Percentiles rank a stretch among this genome's conserved stretches.
Conservation (phyloP, 2,888 invertebrate genomes). For the Chymomyza caudatula region DNA sequence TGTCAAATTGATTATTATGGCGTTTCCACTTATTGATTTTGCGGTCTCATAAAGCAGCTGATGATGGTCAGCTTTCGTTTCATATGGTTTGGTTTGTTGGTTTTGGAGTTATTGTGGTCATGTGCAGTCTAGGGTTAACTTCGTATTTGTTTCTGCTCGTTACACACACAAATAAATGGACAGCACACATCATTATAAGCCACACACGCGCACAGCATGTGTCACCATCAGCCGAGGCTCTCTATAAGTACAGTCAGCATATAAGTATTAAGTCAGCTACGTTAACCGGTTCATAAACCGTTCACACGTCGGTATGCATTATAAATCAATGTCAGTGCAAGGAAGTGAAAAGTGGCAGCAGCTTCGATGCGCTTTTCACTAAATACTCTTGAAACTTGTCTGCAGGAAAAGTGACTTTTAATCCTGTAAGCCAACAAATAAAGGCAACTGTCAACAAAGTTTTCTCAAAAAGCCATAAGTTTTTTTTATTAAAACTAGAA, state of each 20-base stretch:
- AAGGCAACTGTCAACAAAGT: neutral
- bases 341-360: neutral
- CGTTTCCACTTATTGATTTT: constrained; percentile 60
- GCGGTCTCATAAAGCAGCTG: constrained; percentile 57
- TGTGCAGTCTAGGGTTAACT: constrained; percentile 16
- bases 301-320: too few species aligned
- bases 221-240: constrained; percentile 57
- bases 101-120: constrained; percentile 44
- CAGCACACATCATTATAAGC: neutral
- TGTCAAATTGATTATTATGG: constrained; percentile 13
- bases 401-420: neutral
- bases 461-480: too few species aligned
- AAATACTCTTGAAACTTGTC: too few species aligned
- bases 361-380: too few species aligned
- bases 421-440: neutral
- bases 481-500: too few species aligned
- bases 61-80: constrained; percentile 34
- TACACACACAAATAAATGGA: constrained; percentile 56
- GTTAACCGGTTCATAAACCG: neutral
- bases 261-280: neutral
- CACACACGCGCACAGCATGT: constrained; percentile 40
- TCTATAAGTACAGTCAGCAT: constrained; percentile 28
- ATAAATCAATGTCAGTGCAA: too few species aligned
- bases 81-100: constrained; percentile 57
- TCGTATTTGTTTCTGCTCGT: constrained; percentile 45